These are phyloP conservation scores for Clarias pachynema DNA, from an alignment of 2,797 vertebrate genomes.

Conservation along the genomic window DNA sequence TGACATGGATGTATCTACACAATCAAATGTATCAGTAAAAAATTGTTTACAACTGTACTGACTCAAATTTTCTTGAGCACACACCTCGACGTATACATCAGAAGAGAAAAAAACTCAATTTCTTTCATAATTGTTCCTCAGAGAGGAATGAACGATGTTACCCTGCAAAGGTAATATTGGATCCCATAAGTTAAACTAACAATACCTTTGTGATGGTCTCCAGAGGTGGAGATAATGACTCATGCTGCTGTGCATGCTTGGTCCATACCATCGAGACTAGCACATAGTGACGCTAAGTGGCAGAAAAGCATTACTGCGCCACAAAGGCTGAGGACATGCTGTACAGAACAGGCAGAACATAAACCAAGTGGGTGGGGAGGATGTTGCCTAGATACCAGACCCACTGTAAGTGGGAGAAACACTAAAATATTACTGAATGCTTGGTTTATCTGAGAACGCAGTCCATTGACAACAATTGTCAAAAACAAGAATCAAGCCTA, in stretches of 20 bases:
- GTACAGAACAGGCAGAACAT: conserved; percentile 34
- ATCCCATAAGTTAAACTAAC: conserved; percentile 47
- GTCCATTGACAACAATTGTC: not conserved
- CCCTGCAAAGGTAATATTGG: not conserved
- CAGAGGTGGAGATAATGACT: conserved; percentile 58
- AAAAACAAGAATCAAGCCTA: not conserved
- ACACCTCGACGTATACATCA: not conserved
- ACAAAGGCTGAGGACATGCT: conserved; percentile 17
- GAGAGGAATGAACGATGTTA: not conserved
- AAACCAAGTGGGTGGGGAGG: conserved; percentile 50
- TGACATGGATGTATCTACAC: conserved; percentile 95
- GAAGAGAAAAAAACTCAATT: not conserved
- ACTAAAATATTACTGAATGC: conserved; percentile 41
- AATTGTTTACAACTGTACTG: conserved; percentile 87
- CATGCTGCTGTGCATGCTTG: conserved; percentile 49
- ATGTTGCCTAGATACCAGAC: conserved; percentile 61
- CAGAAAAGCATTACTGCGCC: conserved; percentile 35
- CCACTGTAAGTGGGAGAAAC: conserved; percentile 52
- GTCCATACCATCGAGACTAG: conserved; percentile 27
- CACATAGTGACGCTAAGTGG: conserved; percentile 67
- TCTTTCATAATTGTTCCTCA: not conserved
- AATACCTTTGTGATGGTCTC: not conserved
- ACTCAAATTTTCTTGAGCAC: conserved; percentile 35
- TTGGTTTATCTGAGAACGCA: conserved; percentile 24
- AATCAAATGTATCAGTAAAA: conserved; percentile 97